Evolutionary conservation across 2,797 vertebrate genomes (phyloP).

Genomic region (Margarornis squamiger): DNA sequence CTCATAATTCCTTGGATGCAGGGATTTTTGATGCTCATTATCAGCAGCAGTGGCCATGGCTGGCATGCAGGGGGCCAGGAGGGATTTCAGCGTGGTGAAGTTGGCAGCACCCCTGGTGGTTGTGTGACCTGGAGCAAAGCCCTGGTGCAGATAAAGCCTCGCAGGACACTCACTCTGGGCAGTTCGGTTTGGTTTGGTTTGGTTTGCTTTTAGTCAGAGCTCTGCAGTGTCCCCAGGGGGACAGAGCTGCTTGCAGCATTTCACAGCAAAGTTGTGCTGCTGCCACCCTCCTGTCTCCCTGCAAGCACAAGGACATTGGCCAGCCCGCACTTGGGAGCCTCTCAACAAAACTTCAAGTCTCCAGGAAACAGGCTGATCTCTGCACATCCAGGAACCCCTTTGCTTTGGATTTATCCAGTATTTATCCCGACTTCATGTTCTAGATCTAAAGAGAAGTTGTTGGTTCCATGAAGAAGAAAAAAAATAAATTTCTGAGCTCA

Average conservation of each 20-base stretch:
- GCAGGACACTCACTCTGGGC: neutral
- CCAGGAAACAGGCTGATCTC: neutral
- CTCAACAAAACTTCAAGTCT: neutral
- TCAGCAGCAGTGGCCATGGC: neutral
- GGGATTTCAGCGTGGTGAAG: neutral
- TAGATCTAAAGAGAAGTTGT: neutral
- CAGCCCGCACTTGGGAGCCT: neutral
- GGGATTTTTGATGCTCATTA: constrained; percentile 14
- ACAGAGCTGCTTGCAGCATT: neutral
- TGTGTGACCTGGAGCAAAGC: constrained; percentile 18
- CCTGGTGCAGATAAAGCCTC: neutral
- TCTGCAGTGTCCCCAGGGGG: neutral
- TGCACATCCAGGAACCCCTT: neutral
- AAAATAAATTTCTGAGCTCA: neutral
- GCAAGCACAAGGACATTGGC: neutral
- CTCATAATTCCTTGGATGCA: constrained; percentile 14
- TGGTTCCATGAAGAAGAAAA: neutral
- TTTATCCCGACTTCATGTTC: neutral
- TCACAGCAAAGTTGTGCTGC: neutral
- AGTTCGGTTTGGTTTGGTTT: neutral
- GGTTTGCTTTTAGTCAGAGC: neutral
- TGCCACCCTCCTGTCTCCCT: neutral
- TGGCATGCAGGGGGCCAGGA: neutral
- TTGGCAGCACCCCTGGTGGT: neutral
- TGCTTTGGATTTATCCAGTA: neutral